Conservation (phyloP, 2,113 vertebrate species). For the Casuarius casuarius region DNA sequence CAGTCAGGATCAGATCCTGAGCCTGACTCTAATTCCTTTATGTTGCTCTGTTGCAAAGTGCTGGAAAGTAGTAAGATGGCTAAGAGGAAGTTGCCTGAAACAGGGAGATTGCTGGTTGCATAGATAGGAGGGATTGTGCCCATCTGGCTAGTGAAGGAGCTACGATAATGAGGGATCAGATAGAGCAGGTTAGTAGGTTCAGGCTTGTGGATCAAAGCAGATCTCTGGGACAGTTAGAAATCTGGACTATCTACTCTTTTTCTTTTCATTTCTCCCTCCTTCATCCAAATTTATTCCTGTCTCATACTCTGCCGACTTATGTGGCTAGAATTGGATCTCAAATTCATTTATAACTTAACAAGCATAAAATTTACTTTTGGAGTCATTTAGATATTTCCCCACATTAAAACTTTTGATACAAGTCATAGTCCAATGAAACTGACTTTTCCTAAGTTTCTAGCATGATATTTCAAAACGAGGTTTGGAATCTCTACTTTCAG, state of each 20-base stretch:
- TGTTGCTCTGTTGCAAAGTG: no score
- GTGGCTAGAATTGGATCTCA: neutral
- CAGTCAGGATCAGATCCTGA: neutral
- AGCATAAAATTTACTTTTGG: neutral
- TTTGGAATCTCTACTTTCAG: neutral
- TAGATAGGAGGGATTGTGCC: neutral
- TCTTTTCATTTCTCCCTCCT: neutral
- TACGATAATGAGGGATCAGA: neutral
- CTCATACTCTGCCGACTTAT: neutral
- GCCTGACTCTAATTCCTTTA: no score
- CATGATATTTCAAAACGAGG: neutral
- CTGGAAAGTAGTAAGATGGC: no score
- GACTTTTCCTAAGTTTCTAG: neutral
- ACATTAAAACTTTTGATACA: neutral
- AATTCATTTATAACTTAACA: neutral
- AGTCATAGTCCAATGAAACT: neutral
- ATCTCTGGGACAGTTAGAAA: neutral
- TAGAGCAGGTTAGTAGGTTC: neutral
- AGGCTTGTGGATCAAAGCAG: neutral
- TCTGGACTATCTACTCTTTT: neutral
- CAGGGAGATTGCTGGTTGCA: neutral
- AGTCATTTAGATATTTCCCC: neutral
- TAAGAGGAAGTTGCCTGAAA: neutral
- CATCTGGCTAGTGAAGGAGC: neutral
- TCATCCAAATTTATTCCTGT: neutral